Conservation (phyloP, 2,797 vertebrate genomes). For the Malurus splendens region DNA sequence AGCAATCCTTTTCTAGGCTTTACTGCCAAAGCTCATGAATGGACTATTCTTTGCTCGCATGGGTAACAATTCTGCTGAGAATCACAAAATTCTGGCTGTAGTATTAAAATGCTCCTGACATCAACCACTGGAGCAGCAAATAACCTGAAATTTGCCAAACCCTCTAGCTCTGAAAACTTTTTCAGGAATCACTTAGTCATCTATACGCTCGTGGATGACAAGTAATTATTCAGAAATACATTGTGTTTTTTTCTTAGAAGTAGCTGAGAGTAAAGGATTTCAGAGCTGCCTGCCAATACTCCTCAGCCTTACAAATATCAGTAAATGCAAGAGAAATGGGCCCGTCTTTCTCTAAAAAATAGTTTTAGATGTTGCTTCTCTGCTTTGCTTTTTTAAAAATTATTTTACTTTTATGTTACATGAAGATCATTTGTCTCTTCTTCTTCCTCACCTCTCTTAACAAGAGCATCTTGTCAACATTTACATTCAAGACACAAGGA, state of each 20-base stretch:
- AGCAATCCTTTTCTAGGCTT: not conserved
- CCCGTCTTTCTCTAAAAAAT: not conserved
- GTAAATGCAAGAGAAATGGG: not conserved
- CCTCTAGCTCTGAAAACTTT: not conserved
- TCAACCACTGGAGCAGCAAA: not conserved
- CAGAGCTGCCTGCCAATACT: not conserved
- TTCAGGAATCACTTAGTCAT: not conserved
- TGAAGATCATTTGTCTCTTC: not conserved
- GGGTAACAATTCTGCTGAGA: not conserved
- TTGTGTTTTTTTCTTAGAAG: not conserved
- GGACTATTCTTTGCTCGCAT: not conserved
- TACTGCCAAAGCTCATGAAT: not conserved
- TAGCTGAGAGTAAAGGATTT: not conserved
- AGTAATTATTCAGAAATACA: not conserved
- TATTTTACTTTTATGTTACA: not conserved
- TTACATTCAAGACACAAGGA: not conserved
- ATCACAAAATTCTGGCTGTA: not conserved
- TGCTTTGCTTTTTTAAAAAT: rapidly evolving
- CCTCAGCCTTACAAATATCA: not conserved
- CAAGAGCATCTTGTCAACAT: rapidly evolving
- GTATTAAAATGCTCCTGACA: not conserved
- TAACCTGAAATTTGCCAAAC: not conserved
- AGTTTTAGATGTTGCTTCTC: not conserved
- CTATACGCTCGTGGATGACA: not conserved
- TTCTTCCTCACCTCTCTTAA: not conserved